A percentile compares a stretch with the other conserved stretches of the same genome.
These are phyloP conservation scores for Acipenser transmontanus DNA, from an alignment of 2,797 vertebrate species.

Conservation along the genomic window DNA sequence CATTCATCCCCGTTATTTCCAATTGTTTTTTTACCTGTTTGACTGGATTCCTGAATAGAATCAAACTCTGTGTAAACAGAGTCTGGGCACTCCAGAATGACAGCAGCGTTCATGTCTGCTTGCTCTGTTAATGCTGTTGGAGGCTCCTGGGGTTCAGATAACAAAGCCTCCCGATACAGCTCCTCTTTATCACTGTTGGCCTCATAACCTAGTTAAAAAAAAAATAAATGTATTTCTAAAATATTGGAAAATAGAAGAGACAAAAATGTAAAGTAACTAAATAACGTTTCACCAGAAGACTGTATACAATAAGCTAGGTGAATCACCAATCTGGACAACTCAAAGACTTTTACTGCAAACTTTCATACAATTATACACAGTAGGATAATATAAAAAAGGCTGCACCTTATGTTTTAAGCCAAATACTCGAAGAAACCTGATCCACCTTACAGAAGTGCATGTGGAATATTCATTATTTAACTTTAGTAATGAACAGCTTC, in stretches of 20 bases:
- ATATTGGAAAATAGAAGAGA: not conserved
- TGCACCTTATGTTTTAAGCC: too few relatives aligned
- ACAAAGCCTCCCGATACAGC: conserved; percentile 50
- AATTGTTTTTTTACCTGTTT: conserved; percentile 43
- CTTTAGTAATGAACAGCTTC: too few relatives aligned
- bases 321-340: too few relatives aligned
- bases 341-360: too few relatives aligned
- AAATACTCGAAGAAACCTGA: too few relatives aligned
- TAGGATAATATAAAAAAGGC: too few relatives aligned
- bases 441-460: not conserved
- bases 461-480: too few relatives aligned
- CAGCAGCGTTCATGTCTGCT: conserved; percentile 57
- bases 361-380: too few relatives aligned
- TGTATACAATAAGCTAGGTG: too few relatives aligned
- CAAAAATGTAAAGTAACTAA: not conserved
- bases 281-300: not conserved
- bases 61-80: conserved; percentile 51
- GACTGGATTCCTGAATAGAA: conserved; percentile 53
- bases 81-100: conserved; percentile 41
- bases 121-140: conserved; percentile 46
- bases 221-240: conserved; percentile 2
- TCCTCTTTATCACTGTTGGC: conserved; percentile 50
- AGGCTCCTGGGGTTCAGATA: conserved; percentile 51
- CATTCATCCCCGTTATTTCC: too few relatives aligned
- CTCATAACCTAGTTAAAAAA: conserved; percentile 48